Base-by-base conservation (phyloP, 2,888 invertebrate species). In the Leucophenga maculata region DNA sequence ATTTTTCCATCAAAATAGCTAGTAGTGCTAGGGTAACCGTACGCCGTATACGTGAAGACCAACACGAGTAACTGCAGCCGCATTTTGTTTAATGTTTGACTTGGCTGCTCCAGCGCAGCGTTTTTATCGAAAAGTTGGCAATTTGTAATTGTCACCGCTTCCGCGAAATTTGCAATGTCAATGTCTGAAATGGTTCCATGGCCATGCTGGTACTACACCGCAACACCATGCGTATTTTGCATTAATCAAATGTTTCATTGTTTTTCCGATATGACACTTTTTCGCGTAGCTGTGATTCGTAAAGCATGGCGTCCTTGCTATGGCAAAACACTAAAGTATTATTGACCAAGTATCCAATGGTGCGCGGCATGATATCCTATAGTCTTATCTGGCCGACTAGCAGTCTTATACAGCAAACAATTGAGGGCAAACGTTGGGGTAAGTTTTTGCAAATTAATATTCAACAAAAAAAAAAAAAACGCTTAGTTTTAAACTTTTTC, bases 351-450 rank as follows among this genome's bases (percentile, higher is more conserved):
- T 88, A 89, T 81, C 90, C 90, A 74, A 75, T 89, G 79, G 74
- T 86, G 26, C 84, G 88, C 14, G 94, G 94, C 73, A 93, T 94
- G 93, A 88, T 92, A 69, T 91, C 93, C 0, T 94, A 94, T 83
- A 91, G 92, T 70, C 84, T 92, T 44, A 92, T 94, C 77, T 94
- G 93, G 94, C 94, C 94, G 48, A 89, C 91, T 13, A 93, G 94
- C 73, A 93, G 93, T 87, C 86, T 94, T 60, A 91, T 93, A 80
- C 94, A 94, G 85, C 94, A 94, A 89, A 91, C 91, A 11, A 90
- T 93, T 74, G 91, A 92, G 82, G 93, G 93, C 64, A 92, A 91
- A 89, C 89, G 88, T 64, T 89, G 90, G 87, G 91, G 93, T 90
- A 89, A 90, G 89, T 86, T n/a, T 31, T n/a, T 31, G 44, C 20